phyloP scores from a whole-genome alignment of 2,113 vertebrate genomes.

The Pipra filicauda region DNA sequence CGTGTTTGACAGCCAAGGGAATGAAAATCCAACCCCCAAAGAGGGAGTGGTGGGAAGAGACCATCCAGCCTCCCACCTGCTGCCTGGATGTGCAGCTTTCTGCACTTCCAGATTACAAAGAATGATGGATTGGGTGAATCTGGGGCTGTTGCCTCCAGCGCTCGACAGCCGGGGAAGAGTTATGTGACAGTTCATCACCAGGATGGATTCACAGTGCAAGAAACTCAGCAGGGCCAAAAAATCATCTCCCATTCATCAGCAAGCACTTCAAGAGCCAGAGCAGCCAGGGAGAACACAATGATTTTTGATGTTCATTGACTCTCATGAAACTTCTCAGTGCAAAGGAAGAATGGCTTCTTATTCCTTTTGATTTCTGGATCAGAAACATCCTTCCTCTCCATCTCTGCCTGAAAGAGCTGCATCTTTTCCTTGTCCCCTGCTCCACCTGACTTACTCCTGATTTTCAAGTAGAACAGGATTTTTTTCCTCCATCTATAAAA shows the following conservation, averaged over 20 bases:
- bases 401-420: not conserved
- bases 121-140: not conserved
- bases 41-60: not conserved
- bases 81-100: not conserved
- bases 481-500: not conserved
- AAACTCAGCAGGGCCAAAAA: not conserved
- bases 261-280: not conserved
- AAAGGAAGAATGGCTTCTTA: not conserved
- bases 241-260: not conserved
- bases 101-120: not conserved
- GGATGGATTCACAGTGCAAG: not conserved
- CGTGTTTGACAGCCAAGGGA: fast-evolving
- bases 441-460: not conserved
- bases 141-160: not conserved
- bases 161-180: not conserved
- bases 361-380: not conserved
- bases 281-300: not conserved
- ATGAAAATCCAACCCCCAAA: not conserved
- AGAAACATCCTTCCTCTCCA: not conserved
- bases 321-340: not conserved
- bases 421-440: not conserved
- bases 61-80: not conserved
- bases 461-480: not conserved
- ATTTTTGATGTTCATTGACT: not conserved
- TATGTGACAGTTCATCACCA: not conserved